Evolutionary conservation across 2,113 vertebrate genomes (phyloP).

Genomic region (Lutjanus erythropterus): DNA sequence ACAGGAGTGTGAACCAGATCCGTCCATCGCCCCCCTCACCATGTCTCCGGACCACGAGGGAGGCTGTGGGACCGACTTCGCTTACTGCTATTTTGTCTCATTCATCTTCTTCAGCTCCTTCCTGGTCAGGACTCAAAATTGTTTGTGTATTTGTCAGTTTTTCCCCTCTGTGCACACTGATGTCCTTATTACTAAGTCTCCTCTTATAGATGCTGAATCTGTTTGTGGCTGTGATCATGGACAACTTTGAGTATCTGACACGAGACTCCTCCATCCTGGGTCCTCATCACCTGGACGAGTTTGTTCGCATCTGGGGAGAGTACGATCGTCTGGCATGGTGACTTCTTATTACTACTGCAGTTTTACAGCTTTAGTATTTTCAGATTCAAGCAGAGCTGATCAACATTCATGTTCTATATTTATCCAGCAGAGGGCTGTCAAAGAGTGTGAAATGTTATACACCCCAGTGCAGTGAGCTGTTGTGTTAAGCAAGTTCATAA

Average conservation of each 20-base stretch:
- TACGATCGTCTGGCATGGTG: conserved; percentile 97
- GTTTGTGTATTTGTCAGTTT: not conserved
- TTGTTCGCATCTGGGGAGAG: conserved; percentile 98
- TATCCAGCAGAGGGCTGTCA: conserved; percentile 80
- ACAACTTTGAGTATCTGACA: conserved; percentile 99
- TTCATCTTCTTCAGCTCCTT: conserved; percentile 99
- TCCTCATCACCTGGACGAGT: conserved; percentile 98
- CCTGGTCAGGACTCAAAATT: conserved; percentile 87
- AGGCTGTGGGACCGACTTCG: conserved; percentile 95
- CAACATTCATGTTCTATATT: conserved; percentile 10
- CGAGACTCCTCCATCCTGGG: conserved; percentile 98
- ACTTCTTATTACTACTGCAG: not conserved
- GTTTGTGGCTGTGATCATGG: conserved; percentile 99
- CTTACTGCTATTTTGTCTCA: conserved; percentile 98
- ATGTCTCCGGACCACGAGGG: conserved; percentile 84
- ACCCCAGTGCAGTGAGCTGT: not conserved
- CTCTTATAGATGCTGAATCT: conserved; percentile 95
- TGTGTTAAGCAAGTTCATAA: not conserved
- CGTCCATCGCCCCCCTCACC: conserved; percentile 84
- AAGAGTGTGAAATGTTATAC: conserved; percentile 27
- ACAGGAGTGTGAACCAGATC: conserved; percentile 93
- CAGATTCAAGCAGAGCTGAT: not conserved
- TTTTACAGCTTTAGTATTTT: not conserved
- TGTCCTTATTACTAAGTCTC: conserved; percentile 2
- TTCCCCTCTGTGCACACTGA: not conserved